Conservation (phyloP, 2,888 invertebrate species). For the Hymenopus coronatus region DNA sequence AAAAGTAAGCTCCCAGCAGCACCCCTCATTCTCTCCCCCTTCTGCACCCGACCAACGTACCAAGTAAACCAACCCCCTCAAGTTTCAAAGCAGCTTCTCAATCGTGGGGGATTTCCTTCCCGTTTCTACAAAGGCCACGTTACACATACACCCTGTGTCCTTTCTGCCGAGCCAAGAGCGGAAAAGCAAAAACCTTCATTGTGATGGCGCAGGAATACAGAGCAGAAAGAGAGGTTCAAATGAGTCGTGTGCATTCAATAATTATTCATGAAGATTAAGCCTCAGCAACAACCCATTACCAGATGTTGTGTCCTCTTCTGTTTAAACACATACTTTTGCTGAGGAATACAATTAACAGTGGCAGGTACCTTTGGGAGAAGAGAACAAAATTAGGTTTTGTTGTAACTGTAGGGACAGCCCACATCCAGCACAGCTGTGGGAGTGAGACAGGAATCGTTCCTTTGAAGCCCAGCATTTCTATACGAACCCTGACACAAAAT, state of each 20-base stretch:
- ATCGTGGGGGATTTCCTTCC: background rate
- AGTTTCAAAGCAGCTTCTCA: background rate
- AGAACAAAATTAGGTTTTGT: background rate
- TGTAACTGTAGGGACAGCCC: background rate
- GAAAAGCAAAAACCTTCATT: background rate
- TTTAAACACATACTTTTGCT: background rate
- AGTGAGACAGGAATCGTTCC: too few species aligned
- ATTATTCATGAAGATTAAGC: background rate
- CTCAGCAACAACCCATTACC: background rate
- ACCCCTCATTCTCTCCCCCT: background rate
- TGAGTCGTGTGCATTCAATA: background rate
- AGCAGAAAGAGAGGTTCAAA: background rate
- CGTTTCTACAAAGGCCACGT: background rate
- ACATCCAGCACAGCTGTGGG: background rate
- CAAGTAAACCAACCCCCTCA: background rate
- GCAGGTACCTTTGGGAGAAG: background rate
- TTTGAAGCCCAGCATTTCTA: too few species aligned
- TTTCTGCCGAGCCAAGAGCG: background rate
- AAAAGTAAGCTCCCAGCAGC: background rate
- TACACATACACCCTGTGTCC: background rate
- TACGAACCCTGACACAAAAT: too few species aligned
- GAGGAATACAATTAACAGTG: background rate
- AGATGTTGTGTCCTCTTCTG: background rate
- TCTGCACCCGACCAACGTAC: background rate
- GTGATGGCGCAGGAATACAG: background rate